Evolutionary conservation across 2,888 invertebrate genomes (phyloP), one percentile per base, ranked within the genome.

Genomic region (Disparrhopalites patrizii): DNA sequence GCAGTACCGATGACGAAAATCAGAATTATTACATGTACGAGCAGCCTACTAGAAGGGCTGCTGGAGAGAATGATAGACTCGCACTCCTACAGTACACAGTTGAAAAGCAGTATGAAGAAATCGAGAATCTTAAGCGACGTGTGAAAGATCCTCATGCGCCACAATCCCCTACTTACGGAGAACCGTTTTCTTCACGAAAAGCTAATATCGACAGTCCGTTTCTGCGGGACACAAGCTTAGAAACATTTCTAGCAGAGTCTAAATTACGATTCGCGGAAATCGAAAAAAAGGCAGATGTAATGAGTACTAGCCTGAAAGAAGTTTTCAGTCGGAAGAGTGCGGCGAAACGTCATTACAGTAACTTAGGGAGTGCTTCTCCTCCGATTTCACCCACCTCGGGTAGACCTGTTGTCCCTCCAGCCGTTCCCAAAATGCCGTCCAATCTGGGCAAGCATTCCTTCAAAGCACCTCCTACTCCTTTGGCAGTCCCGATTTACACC

Each of bases 81-180:
- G 70, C 68, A 7, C 69, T 73, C n/a, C 66, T 73, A 10, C 70
- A 73, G 55, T 70, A 72, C 50, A 58, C 64, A n/a, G 31, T 73
- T 15, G 73, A 73, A 38, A 62, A 67, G 33, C 73, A 73, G 52
- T 60, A 68, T 1, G 72, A 70, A 27, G 73, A 73, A 68, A 68
- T 73, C 5, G 62, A 66, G 31, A 43, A 5, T 33, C 18, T 33
- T 18, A 55, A 55, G 36, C 18, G 7, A 7, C 18, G 28, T 28
- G n/a, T 55, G 31, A 55, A 28, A n/a, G 18, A 3, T 4, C 30
- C 28, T n/a, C 52, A n/a, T n/a, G 28, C 28, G 7, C 52, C 43
- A 43, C 15, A 15, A 10, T 5, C n/a, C 20, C 43, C n/a, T 20
- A 18, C n/a, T 5, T 4, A 5, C n/a, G 8, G 20, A 10, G 20